These are phyloP conservation scores for Idris sp. DNA, from an alignment of 1,140 invertebrate species.

Conservation along the genomic window DNA sequence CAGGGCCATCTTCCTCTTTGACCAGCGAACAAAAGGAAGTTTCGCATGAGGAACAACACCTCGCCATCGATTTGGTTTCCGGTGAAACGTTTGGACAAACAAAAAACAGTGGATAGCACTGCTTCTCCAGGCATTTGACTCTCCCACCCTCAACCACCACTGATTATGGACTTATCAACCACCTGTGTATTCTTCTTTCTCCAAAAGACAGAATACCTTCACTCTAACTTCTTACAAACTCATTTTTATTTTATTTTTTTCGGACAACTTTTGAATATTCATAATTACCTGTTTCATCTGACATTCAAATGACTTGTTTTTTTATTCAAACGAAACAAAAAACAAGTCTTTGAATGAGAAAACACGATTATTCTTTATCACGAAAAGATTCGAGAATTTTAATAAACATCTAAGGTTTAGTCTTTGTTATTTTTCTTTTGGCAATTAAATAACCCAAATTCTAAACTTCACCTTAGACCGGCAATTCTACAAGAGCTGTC, in stretches of 20 bases:
- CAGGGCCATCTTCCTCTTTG: constrained; percentile 50
- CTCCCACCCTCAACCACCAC: constrained; percentile 35
- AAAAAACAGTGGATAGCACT: constrained; percentile 61
- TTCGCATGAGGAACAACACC: constrained; percentile 69
- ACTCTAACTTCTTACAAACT: no score
- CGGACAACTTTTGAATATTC: no score
- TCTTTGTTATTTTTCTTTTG: background rate
- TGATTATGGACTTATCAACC: constrained; percentile 70
- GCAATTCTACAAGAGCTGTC: constrained; percentile 28
- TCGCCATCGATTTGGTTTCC: constrained; percentile 69
- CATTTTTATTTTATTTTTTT: no score
- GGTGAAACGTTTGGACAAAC: constrained; percentile 69
- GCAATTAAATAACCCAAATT: constrained; percentile 25
- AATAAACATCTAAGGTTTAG: no score
- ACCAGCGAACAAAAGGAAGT: constrained; percentile 62
- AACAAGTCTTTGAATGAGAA: no score
- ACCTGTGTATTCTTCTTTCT: constrained; percentile 65
- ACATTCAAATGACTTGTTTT: no score
- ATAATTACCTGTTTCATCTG: no score
- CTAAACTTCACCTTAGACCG: constrained; percentile 11
- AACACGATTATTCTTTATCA: no score
- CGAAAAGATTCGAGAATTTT: no score
- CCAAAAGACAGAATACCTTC: no score
- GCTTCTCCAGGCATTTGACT: constrained; percentile 64
- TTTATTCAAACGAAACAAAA: no score